A percentile compares a stretch with the other conserved stretches of the same genome.
Conservation (phyloP, 2,888 invertebrate genomes). For the Acanthopleura granulata region DNA sequence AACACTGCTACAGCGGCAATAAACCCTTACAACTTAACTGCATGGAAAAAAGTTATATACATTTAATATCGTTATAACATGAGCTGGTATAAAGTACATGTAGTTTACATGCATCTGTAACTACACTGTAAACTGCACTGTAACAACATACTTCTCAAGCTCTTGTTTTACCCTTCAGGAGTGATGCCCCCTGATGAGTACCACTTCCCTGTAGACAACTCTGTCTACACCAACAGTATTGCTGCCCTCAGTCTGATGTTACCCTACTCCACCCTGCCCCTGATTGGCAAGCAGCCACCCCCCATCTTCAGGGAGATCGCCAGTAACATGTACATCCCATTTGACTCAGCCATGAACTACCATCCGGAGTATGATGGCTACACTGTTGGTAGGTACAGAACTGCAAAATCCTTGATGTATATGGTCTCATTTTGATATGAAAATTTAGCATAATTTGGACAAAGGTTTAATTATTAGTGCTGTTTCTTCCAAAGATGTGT, state of each 20-base stretch:
- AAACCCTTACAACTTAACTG: too few relatives aligned
- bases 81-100: too few relatives aligned
- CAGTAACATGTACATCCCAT: slow-evolving; percentile 58
- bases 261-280: slow-evolving; percentile 33
- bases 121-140: too few relatives aligned
- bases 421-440: too few relatives aligned
- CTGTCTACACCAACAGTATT: slow-evolving; percentile 62
- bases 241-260: slow-evolving; percentile 49
- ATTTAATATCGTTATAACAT: too few relatives aligned
- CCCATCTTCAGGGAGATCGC: slow-evolving; percentile 40
- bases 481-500: too few relatives aligned
- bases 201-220: slow-evolving; percentile 60
- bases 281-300: slow-evolving; percentile 32
- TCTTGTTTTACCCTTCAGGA: slow-evolving; percentile 30
- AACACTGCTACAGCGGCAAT: too few relatives aligned
- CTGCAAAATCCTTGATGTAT: background rate
- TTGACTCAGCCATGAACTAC: slow-evolving; percentile 58
- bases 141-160: background rate
- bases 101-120: too few relatives aligned
- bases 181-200: slow-evolving; percentile 67
- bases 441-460: too few relatives aligned
- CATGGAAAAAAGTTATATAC: too few relatives aligned
- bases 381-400: slow-evolving; percentile 37
- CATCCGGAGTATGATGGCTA: slow-evolving; percentile 71
- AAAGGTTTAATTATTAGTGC: too few relatives aligned